Evolutionary conservation across 1,140 invertebrate species (phyloP), one percentile per base, ranked within the genome.

Genomic region (Pollicipes pollicipes): DNA sequence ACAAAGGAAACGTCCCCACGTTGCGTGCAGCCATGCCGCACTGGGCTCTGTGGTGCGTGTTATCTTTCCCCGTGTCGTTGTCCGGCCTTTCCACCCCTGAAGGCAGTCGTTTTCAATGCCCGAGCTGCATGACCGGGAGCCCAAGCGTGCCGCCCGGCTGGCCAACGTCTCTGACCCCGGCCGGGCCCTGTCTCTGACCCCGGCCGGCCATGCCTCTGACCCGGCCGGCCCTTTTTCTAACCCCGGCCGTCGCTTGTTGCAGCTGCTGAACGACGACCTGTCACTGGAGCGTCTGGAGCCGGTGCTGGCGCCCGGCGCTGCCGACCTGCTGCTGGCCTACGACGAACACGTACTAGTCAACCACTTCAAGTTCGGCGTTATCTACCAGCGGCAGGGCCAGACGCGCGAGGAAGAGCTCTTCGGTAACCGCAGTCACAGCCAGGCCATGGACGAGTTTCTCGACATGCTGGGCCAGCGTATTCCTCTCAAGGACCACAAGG

Each of bases 261-360:
- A 93, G 83, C 83, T 91, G 76, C 82, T 97, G 72, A 95, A 94
- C 79, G 93, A 95, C 35, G 89, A 93, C 75, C 81, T 97, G 32
- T 89, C 88, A 70, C 86, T 93, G 68, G 89, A 90, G 63, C 86
- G 87, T 76, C 89, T 97, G 76, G 86, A 86, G 78, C 93, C 95
- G 0, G 88, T 96, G 10, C 83, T 96, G 72, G 94, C 91, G 79
- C 88, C 93, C n/a, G 88, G 78, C 74, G 89, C 92, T 27, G 95
- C 93, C 0, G 87, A 91, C 66, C 80, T 96, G 76, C 94, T 98
- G 76, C 88, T 93, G 13, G 85, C 87, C 30, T 99, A 97, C 80
- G 96, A 99, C 81, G 95, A 98, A 79, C 95, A 98, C 79, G 91
- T 95, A 0, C 82, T 98, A 66, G 95, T 94, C 26, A 91, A 92